These are phyloP conservation scores for Tachina lurida DNA, from an alignment of 2,888 invertebrate species.

Conservation along the genomic window DNA sequence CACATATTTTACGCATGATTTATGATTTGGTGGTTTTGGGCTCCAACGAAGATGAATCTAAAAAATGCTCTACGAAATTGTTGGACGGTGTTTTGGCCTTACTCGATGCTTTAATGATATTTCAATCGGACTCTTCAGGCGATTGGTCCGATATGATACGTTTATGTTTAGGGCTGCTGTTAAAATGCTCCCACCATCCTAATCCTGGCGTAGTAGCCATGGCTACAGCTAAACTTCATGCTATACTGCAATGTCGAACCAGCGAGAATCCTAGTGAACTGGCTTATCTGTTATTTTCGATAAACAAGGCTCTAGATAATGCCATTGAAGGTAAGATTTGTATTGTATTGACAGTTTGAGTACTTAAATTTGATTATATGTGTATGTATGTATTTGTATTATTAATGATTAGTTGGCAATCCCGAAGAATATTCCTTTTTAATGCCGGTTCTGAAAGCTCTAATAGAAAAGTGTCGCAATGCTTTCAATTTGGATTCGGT, in stretches of 20 bases:
- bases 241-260: conserved; percentile 85
- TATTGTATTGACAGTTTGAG: not conserved
- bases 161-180: conserved; percentile 83
- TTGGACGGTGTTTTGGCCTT: conserved; percentile 85
- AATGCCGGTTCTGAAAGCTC: conserved; percentile 86
- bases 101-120: conserved; percentile 84
- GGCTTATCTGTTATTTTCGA: conserved; percentile 84
- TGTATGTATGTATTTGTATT: not conserved
- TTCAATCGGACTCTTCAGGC: conserved; percentile 84
- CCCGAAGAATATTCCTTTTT: conserved; percentile 86
- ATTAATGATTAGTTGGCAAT: conserved; percentile 81
- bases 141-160: conserved; percentile 86
- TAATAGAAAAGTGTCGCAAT: conserved; percentile 84
- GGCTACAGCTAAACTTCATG: conserved; percentile 86
- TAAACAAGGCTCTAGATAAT: conserved; percentile 83
- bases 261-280: conserved; percentile 84
- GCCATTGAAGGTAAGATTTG: conserved; percentile 82
- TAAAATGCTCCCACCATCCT: conserved; percentile 83
- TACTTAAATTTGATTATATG: not conserved
- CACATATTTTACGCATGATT: conserved; percentile 85
- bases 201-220: conserved; percentile 85
- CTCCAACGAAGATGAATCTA: conserved; percentile 84
- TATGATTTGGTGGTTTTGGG: conserved; percentile 85
- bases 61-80: conserved; percentile 84
- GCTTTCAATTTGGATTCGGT: conserved; percentile 81